Evolutionary conservation across 1,140 invertebrate genomes (phyloP).

Genomic region (Heliconius melpomene): DNA sequence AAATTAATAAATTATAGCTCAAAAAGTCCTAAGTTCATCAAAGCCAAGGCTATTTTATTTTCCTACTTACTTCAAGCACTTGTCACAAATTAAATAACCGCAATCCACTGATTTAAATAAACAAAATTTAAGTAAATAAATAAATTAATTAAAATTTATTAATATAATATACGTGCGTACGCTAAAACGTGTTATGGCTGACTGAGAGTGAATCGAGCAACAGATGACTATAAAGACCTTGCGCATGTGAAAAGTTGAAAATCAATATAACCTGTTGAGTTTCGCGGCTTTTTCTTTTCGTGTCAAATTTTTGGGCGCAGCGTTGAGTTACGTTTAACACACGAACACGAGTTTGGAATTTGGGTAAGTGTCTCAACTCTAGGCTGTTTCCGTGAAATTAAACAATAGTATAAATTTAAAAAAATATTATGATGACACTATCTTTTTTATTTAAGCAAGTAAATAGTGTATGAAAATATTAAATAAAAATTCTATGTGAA

Average conservation of each 20-base stretch:
- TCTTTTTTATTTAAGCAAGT: too few species aligned
- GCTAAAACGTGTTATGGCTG: slow-evolving; percentile 60
- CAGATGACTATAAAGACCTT: slow-evolving; percentile 66
- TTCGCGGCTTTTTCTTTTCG: slow-evolving; percentile 46
- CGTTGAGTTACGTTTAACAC: background rate
- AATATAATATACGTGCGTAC: slow-evolving; percentile 48
- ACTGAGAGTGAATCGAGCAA: slow-evolving; percentile 58
- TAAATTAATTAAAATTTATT: background rate
- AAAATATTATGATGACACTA: too few species aligned
- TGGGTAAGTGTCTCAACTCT: too few species aligned
- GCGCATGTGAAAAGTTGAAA: slow-evolving; percentile 65
- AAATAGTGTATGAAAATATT: too few species aligned
- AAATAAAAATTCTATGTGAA: too few species aligned
- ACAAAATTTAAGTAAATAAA: slow-evolving; percentile 1
- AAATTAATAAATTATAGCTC: background rate
- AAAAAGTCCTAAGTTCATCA: background rate
- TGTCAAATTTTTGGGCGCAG: background rate
- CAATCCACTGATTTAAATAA: slow-evolving; percentile 24
- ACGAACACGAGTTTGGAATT: background rate
- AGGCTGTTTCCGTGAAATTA: too few species aligned
- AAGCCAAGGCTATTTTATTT: background rate
- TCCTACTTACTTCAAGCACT: background rate
- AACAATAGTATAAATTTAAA: too few species aligned
- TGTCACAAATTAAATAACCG: slow-evolving; percentile 24
- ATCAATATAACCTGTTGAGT: slow-evolving; percentile 58